A percentile compares a stretch with the other conserved stretches of the same genome.
These are phyloP conservation scores for Micropterix aruncella DNA, from an alignment of 2,888 invertebrate species.

Conservation along the genomic window DNA sequence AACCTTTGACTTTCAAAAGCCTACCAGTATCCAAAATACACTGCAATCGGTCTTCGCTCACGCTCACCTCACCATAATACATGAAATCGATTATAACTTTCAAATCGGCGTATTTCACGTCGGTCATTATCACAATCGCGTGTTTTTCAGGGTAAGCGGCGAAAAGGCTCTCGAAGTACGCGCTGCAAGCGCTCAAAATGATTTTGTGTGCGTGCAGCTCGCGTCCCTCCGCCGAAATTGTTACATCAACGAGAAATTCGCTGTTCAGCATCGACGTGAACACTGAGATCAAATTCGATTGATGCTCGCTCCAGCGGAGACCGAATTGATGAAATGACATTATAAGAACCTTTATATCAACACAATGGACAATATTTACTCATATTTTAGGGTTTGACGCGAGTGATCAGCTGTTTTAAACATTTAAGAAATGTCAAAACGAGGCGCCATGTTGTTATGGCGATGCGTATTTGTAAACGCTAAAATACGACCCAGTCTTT, in stretches of 20 bases:
- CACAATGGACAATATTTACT: no score
- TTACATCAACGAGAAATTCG: conserved; percentile 65
- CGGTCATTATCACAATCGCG: conserved; percentile 66
- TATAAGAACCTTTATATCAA: no score
- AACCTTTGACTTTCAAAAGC: conserved; percentile 61
- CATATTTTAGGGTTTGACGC: no score
- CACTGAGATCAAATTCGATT: conserved; percentile 65
- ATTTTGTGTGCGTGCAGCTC: conserved; percentile 68
- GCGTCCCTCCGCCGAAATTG: conserved; percentile 63
- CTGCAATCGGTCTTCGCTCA: conserved; percentile 61
- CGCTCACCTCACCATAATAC: conserved; percentile 72
- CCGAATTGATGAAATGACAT: conserved; percentile 36
- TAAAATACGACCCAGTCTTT: no score
- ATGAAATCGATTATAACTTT: conserved; percentile 70
- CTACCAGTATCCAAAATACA: conserved; percentile 52
- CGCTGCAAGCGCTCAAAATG: conserved; percentile 64
- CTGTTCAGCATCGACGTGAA: conserved; percentile 59
- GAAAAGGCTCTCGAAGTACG: conserved; percentile 66
- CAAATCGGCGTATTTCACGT: conserved; percentile 59
- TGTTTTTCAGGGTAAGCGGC: conserved; percentile 65
- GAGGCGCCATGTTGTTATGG: no score
- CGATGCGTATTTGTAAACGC: no score
- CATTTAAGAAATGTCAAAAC: no score
- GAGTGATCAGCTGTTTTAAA: no score
- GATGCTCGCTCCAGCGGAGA: conserved; percentile 70